Evolutionary conservation across 1,140 invertebrate genomes (phyloP), one percentile per base, ranked within the genome.

Genomic region (Sipha flava): DNA sequence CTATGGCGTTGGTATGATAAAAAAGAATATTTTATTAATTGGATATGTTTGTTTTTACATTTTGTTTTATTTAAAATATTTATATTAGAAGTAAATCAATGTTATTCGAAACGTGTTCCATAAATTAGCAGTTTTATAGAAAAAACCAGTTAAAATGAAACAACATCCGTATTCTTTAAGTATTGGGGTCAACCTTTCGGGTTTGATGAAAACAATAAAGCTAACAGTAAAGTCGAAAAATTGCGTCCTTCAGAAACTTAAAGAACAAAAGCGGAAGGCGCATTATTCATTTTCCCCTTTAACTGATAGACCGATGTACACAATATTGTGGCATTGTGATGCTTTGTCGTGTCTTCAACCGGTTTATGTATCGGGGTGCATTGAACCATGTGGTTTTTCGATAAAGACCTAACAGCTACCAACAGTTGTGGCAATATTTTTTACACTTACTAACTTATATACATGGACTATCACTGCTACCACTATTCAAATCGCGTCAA

Each of bases 351-450:
- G 73, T 59, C 14, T 54, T 34, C 21, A 77, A 77, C 73, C 73
- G 73, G 73, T 77, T 77, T 77, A 23, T 77, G 16, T 77, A 37
- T 37, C n/a, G n/a, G 21, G 73, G 73, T 77, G 40, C 73, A 59
- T 77, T 77, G 73, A 77, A 77, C 73, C 29, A 75, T 59, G 73
- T 75, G 37, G n/a, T 52, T 57, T 77, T 77, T 77, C 52, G 52
- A 77, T 52, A 59, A 77, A 77, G 52, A 54, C 73, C 47, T 18
- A 54, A 14, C 31, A 26, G 31, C 47, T 43, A 54, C 73, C 49
- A 77, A 77, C 52, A 70, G 23, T 47, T 70, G 49, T 54, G 21
- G 29, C 29, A n/a, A n/a, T n/a, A n/a, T n/a, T n/a, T n/a, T n/a
- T n/a, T n/a, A n/a, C n/a, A n/a, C n/a, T n/a, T n/a, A n/a, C n/a